Base-by-base conservation (phyloP, 2,113 vertebrate genomes). In the Grantiella picta region DNA sequence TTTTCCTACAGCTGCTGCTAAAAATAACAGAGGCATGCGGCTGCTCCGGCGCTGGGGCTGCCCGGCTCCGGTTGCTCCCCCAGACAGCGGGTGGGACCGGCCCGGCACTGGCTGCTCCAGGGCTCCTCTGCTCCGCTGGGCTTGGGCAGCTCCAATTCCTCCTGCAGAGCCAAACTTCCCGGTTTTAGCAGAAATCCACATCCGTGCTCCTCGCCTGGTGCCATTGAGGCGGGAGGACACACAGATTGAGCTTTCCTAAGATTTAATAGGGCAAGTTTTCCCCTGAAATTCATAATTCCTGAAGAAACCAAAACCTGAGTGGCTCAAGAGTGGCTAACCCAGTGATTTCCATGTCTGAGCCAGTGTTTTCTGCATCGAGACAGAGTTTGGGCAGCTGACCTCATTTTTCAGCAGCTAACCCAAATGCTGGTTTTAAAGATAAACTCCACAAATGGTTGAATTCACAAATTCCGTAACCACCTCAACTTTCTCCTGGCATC, bases 1-100 rank as follows among this genome's bases (percentile, higher is more conserved):
- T 77, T 89, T 75, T 76, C 81, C 75, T 75, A 9, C 92, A 92
- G 94, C 92, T 80, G 92, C 89, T 57, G 78, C 90, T 95, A 92
- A 87, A 92, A 90, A 94, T 94, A 95, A 20, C 60, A 5, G 10
- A 45, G 60, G 88, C 88, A 85, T 17, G 80, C 70, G 21, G 87
- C 73, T 6, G 73, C 73, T 38, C 8, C 27, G 27, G 72, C 29
- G 0, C 75, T 2, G 24, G 64, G 40, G 53, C 83, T 4, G 53
- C 12, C 28, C 53, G 29, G 75, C 86, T 89, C 69, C 53, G 60
- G 52, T 82, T 65, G 69, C 86, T 89, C 4, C 57, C 49, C 17
- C 10, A 27, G 83, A 71, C 82, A 35, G 71, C 36, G 53, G 52
- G 52, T 7, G 23, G 64, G 64, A 27, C 44, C 11, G 4, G 40